These are phyloP conservation scores for Dryocosmus kuriphilus DNA, from an alignment of 2,888 invertebrate genomes.

Conservation along the genomic window DNA sequence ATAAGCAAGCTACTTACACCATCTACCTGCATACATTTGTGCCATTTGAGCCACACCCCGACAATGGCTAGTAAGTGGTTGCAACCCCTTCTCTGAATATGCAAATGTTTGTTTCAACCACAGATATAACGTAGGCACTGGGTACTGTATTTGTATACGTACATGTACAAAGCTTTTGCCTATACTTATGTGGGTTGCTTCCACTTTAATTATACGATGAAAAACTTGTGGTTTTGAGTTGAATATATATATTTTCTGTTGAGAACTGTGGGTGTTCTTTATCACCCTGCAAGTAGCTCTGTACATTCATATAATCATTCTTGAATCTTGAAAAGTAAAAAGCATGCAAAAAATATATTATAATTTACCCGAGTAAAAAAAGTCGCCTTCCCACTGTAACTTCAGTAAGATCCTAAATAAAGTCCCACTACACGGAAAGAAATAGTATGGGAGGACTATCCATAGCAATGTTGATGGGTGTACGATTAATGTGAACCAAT, in stretches of 20 bases:
- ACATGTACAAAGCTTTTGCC: not conserved
- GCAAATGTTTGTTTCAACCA: constrained; percentile 55
- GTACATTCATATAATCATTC: constrained; percentile 2
- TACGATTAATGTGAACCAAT: too few relatives aligned
- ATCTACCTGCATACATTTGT: constrained; percentile 14
- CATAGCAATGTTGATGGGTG: too few relatives aligned
- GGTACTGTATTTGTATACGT: not conserved
- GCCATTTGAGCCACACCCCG: constrained; percentile 52
- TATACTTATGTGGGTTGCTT: not conserved
- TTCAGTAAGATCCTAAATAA: too few relatives aligned
- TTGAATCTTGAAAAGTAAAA: not conserved
- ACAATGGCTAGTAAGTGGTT: constrained; percentile 55
- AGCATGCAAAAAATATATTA: not conserved
- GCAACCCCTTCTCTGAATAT: constrained; percentile 53
- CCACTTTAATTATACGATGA: constrained; percentile 13
- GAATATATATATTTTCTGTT: constrained; percentile 7
- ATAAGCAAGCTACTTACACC: constrained; percentile 40
- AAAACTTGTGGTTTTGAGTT: not conserved
- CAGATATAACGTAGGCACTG: constrained; percentile 16
- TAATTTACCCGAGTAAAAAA: too few relatives aligned
- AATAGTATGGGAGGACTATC: too few relatives aligned
- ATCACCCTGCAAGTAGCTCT: not conserved
- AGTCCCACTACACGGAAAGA: too few relatives aligned
- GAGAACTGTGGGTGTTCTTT: constrained; percentile 2
- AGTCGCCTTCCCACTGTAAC: too few relatives aligned